Percentiles rank a stretch among this genome's conserved stretches.
Conservation (phyloP, 2,113 vertebrate genomes). For the Candoia aspera region DNA sequence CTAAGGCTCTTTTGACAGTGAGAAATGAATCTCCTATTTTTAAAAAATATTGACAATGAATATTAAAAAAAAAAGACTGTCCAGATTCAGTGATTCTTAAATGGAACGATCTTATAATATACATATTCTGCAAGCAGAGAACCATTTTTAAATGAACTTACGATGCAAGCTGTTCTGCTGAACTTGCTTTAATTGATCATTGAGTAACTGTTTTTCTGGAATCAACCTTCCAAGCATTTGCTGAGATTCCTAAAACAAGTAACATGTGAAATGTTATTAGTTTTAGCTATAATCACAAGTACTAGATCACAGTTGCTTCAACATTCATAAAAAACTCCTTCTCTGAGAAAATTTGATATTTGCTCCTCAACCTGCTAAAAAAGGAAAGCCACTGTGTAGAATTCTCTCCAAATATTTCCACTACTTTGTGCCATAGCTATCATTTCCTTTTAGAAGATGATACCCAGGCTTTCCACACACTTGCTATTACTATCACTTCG, state of each 20-base stretch:
- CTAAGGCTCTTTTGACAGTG: constrained; percentile 89
- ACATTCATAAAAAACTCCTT: not conserved
- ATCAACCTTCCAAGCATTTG: constrained; percentile 95
- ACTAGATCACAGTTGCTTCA: not conserved
- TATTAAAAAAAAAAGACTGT: not conserved
- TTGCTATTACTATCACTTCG: not conserved
- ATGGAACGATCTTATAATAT: not conserved
- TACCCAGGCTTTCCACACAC: not conserved
- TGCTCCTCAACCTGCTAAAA: not conserved
- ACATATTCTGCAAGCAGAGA: fast-evolving
- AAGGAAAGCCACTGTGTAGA: not conserved
- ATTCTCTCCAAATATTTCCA: not conserved
- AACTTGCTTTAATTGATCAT: constrained; percentile 94
- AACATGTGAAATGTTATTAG: not conserved
- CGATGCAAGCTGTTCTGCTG: constrained; percentile 95
- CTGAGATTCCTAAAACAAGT: constrained; percentile 87
- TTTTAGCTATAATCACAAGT: not conserved
- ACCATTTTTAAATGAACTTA: constrained; percentile 71
- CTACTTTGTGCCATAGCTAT: not conserved
- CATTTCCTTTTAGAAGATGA: not conserved
- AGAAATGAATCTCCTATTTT: constrained; percentile 89
- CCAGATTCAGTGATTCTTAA: not conserved
- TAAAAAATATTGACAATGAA: constrained; percentile 52
- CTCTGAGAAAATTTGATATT: not conserved
- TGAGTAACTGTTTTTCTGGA: constrained; percentile 96